Percentiles rank a stretch among this genome's conserved stretches.
These are phyloP conservation scores for Phataginus tetradactyla DNA, from an alignment of 2,797 vertebrate genomes.

Conservation along the genomic window DNA sequence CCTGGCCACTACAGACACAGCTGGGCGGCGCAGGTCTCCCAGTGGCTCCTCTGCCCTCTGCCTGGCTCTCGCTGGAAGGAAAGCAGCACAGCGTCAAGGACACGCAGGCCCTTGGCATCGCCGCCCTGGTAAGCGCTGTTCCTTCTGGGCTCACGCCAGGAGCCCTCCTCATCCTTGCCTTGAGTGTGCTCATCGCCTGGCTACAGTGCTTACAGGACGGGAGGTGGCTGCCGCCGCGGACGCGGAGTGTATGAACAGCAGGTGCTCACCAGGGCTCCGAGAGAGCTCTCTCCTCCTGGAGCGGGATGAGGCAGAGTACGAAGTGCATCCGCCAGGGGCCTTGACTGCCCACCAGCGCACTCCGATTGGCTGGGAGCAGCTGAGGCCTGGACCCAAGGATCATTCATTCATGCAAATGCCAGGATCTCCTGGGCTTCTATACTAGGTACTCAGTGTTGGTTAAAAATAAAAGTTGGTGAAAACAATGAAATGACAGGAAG, in stretches of 20 bases:
- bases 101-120: neutral
- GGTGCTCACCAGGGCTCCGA: accelerated
- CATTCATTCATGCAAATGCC: neutral
- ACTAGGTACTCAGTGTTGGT: neutral
- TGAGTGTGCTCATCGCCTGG: neutral
- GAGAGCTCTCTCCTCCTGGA: neutral
- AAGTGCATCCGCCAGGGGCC: neutral
- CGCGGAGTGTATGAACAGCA: neutral
- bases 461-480: neutral
- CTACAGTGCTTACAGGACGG: neutral
- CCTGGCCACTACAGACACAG: neutral
- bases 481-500: neutral
- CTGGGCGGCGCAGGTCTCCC: neutral
- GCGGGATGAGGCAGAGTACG: neutral
- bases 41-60: accelerated
- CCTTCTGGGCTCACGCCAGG: neutral
- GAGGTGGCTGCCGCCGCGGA: neutral
- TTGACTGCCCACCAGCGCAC: accelerated
- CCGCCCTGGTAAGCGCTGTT: neutral
- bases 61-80: neutral
- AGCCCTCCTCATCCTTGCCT: neutral
- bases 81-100: neutral
- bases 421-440: neutral
- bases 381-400: neutral
- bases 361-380: neutral